Base-by-base conservation (phyloP, 2,888 invertebrate species). In the Sycophila texana region DNA sequence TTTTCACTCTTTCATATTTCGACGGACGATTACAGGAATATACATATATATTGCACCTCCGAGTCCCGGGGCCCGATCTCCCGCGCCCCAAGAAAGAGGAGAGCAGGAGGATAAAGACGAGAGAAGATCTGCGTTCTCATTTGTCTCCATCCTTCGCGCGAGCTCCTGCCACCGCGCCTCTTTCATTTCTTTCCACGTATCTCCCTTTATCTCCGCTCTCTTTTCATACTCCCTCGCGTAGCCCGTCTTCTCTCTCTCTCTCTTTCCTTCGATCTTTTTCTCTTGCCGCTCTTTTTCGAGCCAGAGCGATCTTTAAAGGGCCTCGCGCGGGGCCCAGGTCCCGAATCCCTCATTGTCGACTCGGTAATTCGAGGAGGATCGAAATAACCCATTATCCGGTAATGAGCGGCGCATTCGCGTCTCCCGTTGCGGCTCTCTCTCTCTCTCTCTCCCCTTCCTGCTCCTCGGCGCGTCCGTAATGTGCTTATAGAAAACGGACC, bases 311-410 rank as follows among this genome's bases (percentile, higher is more conserved):
- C 80, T 78, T 77, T 83, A 82, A 83, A 85, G 83, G 83, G 81
- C 65, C 67, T 68, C 60, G 26, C 61, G 10, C 18, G 20, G 26
- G n/a, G 39, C 63, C 12, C 47, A 57, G 57, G 60, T 79, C 82
- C 87, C 86, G 86, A 88, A 88, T 88, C 85, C 84, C 87, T 88
- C 86, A 88, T 88, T 88, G 88, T 88, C 87, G 88, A 88, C 84
- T 87, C 85, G 86, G 88, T 88, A 88, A 88, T 88, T 88, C 86
- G 87, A 88, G 87, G 85, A 87, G 87, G 87, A 88, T 87, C 88
- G 87, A 88, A 88, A 88, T 87, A 88, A 88, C 87, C 87, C 86
- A 88, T 88, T 88, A 88, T 86, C 84, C 86, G 51, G 86, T 88
- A 88, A 88, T 88, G 86, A 88, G 87, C 85, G 86, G 81, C 82